These are phyloP conservation scores for Thunnus albacares DNA, from an alignment of 2,797 vertebrate genomes.

Conservation along the genomic window DNA sequence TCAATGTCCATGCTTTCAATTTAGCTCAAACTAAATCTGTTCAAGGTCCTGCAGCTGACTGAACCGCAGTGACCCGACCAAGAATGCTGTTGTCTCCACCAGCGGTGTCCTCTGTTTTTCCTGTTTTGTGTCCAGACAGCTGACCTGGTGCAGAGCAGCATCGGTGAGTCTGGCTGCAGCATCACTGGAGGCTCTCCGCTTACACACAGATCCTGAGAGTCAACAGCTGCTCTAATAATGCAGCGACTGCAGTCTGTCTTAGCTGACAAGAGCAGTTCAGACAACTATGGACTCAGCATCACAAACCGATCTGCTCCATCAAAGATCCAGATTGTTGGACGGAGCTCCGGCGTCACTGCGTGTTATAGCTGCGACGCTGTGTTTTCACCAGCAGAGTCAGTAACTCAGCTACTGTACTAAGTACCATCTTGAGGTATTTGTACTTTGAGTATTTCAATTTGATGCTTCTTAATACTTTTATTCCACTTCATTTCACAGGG, in stretches of 20 bases:
- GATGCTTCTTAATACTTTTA: background rate
- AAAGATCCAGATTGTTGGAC: background rate
- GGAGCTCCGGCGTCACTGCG: background rate
- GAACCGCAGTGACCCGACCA: background rate
- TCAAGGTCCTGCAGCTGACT: background rate
- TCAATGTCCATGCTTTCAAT: slow-evolving; percentile 28
- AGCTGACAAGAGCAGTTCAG: slow-evolving; percentile 8
- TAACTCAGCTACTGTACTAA: background rate
- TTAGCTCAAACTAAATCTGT: slow-evolving; percentile 14
- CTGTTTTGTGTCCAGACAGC: slow-evolving; percentile 10
- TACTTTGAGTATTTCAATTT: slow-evolving; percentile 1
- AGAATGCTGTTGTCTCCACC: slow-evolving; percentile 1
- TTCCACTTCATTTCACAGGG: too few species aligned
- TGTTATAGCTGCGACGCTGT: background rate
- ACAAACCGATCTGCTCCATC: slow-evolving; percentile 2
- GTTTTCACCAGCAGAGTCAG: background rate
- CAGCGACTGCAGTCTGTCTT: slow-evolving; percentile 24
- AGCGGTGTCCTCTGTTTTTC: background rate
- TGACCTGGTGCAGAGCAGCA: slow-evolving; percentile 3
- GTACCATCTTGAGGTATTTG: background rate
- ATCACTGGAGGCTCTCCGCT: slow-evolving; percentile 19
- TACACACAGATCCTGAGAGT: slow-evolving; percentile 3
- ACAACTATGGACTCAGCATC: slow-evolving; percentile 21
- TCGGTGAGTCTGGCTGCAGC: slow-evolving; percentile 23
- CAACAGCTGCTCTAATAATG: slow-evolving; percentile 38